Conservation (phyloP, 2,113 vertebrate species). For the Trinectes maculatus region DNA sequence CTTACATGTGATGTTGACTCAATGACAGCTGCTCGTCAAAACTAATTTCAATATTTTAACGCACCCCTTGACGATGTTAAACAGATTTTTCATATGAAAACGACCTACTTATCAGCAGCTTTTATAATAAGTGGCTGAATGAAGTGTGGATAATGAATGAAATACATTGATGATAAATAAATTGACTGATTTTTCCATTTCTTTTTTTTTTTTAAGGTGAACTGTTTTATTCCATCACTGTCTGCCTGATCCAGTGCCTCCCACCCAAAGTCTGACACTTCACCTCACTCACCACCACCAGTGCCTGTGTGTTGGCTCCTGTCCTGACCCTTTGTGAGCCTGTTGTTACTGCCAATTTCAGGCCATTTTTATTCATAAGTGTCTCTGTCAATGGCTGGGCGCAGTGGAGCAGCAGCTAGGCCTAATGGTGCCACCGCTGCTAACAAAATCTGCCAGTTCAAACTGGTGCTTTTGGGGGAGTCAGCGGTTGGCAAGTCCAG, state of each 20-base stretch:
- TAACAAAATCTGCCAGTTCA: constrained; percentile 89
- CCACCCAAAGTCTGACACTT: background rate
- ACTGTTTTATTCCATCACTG: background rate
- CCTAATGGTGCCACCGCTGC: constrained; percentile 80
- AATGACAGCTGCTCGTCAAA: background rate
- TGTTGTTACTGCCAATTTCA: constrained; percentile 16
- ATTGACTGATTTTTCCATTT: background rate
- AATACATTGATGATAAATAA: too few species aligned
- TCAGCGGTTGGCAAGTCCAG: constrained; percentile 88
- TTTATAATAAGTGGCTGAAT: too few species aligned
- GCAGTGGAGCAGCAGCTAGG: constrained; percentile 85
- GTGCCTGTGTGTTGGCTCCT: constrained; percentile 18
- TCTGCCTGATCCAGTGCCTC: background rate
- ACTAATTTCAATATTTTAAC: too few species aligned
- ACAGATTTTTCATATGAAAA: too few species aligned
- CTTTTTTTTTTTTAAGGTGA: constrained; percentile 1
- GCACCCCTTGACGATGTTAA: too few species aligned
- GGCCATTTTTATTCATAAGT: constrained; percentile 26
- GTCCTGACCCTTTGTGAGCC: background rate
- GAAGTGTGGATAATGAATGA: too few species aligned
- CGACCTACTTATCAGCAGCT: too few species aligned
- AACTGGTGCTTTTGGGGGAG: constrained; percentile 86
- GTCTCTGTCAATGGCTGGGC: constrained; percentile 86
- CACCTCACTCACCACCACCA: constrained; percentile 26
- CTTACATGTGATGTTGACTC: too few species aligned